Base-by-base conservation (phyloP, 1,140 invertebrate species). In the Drosophila subpulchrella region DNA sequence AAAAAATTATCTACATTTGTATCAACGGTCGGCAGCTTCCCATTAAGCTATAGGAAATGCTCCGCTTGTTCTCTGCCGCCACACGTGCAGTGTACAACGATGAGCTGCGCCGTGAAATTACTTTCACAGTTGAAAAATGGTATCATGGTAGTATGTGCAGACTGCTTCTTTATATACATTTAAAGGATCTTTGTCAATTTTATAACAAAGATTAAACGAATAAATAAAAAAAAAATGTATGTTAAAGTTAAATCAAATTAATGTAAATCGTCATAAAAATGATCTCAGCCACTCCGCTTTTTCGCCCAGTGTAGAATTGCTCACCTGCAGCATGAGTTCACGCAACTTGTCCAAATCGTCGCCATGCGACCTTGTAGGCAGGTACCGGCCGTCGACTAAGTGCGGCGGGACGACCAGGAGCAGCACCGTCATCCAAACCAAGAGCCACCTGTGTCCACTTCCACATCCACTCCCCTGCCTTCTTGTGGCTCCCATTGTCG, bases 261-360 rank as follows among this genome's bases (percentile, higher is more conserved):
- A 4, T 30, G 6, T 17, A 3, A 13, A 2, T 32, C 10, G 0
- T 6, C 12, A 17, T 41, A 15, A 15, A 15, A 1, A 15, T 42
- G 8, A 11, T 44, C 7, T 3, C 0, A 15, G n/a, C 4, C 1
- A 10, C 34, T 5, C 34, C 3, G 10, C 8, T 3, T 34, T 68
- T 68, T 7, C 15, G 15, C 32, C 6, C n/a, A 68, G 60, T 68
- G 65, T 30, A 44, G 6, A 17, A 6, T 62, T 8, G 93, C 93
- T 93, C 90, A 94, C 94, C 82, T 94, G 94, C 91, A 93, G 93
- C 77, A 94, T 92, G 66, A 94, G 88, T 76, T 94, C 94, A 66
- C 93, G 89, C 51, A 94, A 88, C 84, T 94, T 93, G 71, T 94
- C 94, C 68, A 94, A 84, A 72, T 93, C 92, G 68, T 94, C 94